A percentile compares a stretch with the other conserved stretches of the same genome.
Evolutionary conservation across 2,113 vertebrate species (phyloP).

Genomic region (Pteropus alecto): DNA sequence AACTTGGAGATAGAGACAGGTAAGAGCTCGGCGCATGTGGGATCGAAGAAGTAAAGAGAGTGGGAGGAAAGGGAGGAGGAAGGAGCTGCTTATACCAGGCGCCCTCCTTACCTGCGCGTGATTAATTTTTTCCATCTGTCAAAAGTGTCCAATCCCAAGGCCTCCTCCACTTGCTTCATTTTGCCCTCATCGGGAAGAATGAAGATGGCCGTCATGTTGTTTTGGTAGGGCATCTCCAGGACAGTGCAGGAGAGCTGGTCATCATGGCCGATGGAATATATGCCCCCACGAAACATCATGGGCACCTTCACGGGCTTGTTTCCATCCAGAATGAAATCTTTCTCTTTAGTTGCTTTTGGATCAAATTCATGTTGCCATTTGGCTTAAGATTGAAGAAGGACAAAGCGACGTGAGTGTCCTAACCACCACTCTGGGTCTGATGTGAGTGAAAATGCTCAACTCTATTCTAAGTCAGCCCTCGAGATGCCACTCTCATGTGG

Average conservation of each 20-base stretch:
- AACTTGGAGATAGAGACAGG: background rate
- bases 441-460: background rate
- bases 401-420: background rate
- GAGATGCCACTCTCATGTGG: rapidly evolving
- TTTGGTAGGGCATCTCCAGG: constrained; percentile 78
- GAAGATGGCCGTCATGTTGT: constrained; percentile 70
- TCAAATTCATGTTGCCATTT: constrained; percentile 76
- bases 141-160: constrained; percentile 59
- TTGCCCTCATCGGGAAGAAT: constrained; percentile 76
- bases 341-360: constrained; percentile 60
- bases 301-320: constrained; percentile 69
- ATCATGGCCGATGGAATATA: constrained; percentile 32
- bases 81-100: rapidly evolving
- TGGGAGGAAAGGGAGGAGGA: background rate
- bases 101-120: constrained; percentile 63
- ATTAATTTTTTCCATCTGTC: constrained; percentile 72
- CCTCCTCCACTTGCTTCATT: constrained; percentile 75
- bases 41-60: background rate
- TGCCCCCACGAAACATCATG: constrained; percentile 70
- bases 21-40: background rate
- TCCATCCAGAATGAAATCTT: constrained; percentile 65
- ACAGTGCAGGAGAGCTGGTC: constrained; percentile 70
- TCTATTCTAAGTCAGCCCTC: background rate
- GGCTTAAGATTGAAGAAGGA: constrained; percentile 49
- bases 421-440: background rate